These are phyloP conservation scores for Bubo scandiacus DNA, from an alignment of 2,113 vertebrate species.

Conservation along the genomic window DNA sequence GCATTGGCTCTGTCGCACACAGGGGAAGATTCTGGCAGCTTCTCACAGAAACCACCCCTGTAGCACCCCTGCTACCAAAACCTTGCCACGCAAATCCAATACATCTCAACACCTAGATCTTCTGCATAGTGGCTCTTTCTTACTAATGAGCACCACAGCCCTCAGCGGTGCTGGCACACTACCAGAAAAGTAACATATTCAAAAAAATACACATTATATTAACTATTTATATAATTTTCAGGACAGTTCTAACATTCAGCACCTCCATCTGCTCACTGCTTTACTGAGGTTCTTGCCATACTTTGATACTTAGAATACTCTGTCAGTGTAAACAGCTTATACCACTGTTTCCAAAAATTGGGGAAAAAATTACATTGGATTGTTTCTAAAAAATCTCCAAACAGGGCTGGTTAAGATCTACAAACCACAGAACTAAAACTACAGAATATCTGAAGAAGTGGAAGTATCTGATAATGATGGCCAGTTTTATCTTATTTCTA, in stretches of 20 bases:
- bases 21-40: not conserved
- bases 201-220: not conserved
- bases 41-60: not conserved
- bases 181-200: not conserved
- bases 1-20: not conserved
- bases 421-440: not conserved
- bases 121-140: not conserved
- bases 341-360: not conserved
- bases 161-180: not conserved
- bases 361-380: not conserved
- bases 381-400: not conserved
- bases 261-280: not conserved
- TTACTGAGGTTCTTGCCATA: not conserved
- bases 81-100: not conserved
- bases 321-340: not conserved
- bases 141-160: accelerated
- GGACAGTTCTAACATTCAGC: not conserved
- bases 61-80: not conserved
- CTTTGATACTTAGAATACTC: not conserved
- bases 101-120: not conserved
- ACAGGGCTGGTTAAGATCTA: not conserved
- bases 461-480: not conserved
- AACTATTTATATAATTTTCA: not conserved
- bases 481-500: not conserved
- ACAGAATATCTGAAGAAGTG: not conserved